A percentile compares a stretch with the other conserved stretches of the same genome.
Evolutionary conservation across 2,888 invertebrate genomes (phyloP).

Genomic region (Miltochrista miniata): DNA sequence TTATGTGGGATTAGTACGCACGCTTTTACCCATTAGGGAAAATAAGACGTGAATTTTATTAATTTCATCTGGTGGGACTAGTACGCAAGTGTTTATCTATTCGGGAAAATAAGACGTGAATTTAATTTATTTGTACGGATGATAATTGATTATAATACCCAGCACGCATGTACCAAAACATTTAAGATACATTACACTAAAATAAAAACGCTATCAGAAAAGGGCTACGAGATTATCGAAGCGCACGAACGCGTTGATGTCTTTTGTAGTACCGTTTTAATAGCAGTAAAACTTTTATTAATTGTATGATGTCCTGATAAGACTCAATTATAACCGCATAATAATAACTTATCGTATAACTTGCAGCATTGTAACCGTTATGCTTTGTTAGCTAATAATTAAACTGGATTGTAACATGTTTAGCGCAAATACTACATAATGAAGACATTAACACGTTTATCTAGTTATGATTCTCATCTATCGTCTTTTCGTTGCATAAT

Average conservation of each 20-base stretch:
- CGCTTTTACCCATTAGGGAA: too few species aligned
- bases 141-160: too few species aligned
- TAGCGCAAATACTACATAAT: too few species aligned
- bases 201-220: not conserved
- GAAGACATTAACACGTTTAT: too few species aligned
- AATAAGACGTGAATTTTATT: too few species aligned
- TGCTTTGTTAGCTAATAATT: slow-evolving; percentile 28
- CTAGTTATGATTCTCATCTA: too few species aligned
- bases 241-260: slow-evolving; percentile 50
- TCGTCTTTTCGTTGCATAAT: not conserved
- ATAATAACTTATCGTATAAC: slow-evolving; percentile 36
- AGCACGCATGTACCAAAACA: not conserved
- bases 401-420: too few species aligned
- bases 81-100: too few species aligned
- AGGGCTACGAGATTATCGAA: not conserved
- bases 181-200: not conserved
- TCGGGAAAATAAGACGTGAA: too few species aligned
- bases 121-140: too few species aligned
- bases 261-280: slow-evolving; percentile 43
- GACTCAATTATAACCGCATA: slow-evolving; percentile 28
- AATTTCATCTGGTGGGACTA: too few species aligned
- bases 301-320: slow-evolving; percentile 28
- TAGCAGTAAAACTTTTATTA: slow-evolving; percentile 11
- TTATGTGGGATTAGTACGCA: too few species aligned
- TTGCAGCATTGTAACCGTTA: slow-evolving; percentile 44